Conservation (phyloP, 1,140 invertebrate genomes). For the Antheraea pernyi region DNA sequence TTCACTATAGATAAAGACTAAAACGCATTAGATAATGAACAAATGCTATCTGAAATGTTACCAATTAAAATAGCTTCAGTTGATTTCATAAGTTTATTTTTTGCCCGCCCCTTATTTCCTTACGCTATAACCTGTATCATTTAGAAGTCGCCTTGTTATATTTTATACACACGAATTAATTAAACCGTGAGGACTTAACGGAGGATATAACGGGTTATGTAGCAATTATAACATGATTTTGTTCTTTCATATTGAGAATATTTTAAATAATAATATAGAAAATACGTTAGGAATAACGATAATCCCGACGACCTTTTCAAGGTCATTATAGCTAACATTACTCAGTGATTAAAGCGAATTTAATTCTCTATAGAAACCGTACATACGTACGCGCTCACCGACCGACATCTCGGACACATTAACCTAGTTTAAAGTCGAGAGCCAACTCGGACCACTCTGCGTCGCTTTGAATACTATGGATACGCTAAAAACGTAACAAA, state of each 20-base stretch:
- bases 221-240: too few species aligned
- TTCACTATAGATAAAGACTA: too few species aligned
- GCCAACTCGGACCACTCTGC: background rate
- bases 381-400: conserved; percentile 40
- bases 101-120: too few species aligned
- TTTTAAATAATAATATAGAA: background rate
- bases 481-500: conserved; percentile 1
- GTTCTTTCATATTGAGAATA: too few species aligned
- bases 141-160: too few species aligned
- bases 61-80: too few species aligned
- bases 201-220: too few species aligned
- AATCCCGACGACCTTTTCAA: background rate
- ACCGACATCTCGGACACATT: conserved; percentile 62
- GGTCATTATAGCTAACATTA: background rate
- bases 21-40: too few species aligned
- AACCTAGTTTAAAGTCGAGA: conserved; percentile 53
- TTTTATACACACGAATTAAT: too few species aligned
- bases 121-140: too few species aligned
- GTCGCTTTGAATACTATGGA: background rate
- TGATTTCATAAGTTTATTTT: background rate
- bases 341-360: conserved; percentile 24
- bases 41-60: too few species aligned
- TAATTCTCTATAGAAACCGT: conserved; percentile 50
- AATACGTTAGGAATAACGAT: background rate
- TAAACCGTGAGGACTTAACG: too few species aligned